These are phyloP conservation scores for Thalassaphorura encarpata DNA, from an alignment of 1,140 invertebrate species.

Conservation along the genomic window DNA sequence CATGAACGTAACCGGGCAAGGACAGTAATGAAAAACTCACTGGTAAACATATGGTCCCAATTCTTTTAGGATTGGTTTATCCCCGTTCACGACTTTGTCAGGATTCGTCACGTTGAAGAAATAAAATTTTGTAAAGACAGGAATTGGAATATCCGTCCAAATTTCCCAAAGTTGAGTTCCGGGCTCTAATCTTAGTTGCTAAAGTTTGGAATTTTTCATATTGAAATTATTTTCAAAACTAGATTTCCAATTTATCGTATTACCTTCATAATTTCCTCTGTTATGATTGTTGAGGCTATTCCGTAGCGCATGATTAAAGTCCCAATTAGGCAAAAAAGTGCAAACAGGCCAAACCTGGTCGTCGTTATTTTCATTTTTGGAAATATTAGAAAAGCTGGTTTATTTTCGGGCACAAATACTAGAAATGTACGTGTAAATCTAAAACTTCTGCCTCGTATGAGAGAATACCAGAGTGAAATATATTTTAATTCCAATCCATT, in stretches of 20 bases:
- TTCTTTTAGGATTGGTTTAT: conserved; percentile 40
- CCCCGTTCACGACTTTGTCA: conserved; percentile 37
- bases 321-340: not conserved
- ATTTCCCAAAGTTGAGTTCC: conserved; percentile 28
- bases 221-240: not conserved
- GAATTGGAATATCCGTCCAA: conserved; percentile 41
- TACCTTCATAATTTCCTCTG: conserved; percentile 13
- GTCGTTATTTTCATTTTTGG: not conserved
- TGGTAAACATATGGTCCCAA: conserved; percentile 46
- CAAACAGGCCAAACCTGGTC: not conserved
- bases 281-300: not conserved
- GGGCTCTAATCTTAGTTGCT: conserved; percentile 21
- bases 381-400: too few relatives aligned
- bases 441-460: too few relatives aligned
- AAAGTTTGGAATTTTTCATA: not conserved
- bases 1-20: too few relatives aligned
- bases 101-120: conserved; percentile 44
- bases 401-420: too few relatives aligned
- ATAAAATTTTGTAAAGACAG: conserved; percentile 42
- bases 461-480: too few relatives aligned
- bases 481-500: too few relatives aligned
- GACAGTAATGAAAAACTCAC: conserved; percentile 36
- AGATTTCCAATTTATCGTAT: conserved; percentile 4
- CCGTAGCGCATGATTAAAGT: not conserved
- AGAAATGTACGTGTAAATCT: too few relatives aligned